These are phyloP conservation scores for Catamblyrhynchus diadema DNA, from an alignment of 2,797 vertebrate genomes.

Conservation along the genomic window DNA sequence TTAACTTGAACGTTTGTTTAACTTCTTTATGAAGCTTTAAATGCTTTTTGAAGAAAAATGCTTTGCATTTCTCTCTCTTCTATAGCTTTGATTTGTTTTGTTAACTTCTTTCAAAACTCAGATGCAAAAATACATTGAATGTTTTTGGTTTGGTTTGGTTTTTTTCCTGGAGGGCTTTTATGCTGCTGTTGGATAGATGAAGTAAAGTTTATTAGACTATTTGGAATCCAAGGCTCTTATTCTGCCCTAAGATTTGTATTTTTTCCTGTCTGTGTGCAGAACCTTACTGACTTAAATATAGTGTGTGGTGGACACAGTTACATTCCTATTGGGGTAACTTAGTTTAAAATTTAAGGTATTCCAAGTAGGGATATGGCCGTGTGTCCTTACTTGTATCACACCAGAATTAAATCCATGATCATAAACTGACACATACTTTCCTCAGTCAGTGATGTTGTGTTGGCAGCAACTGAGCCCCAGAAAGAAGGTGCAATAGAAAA, in stretches of 20 bases:
- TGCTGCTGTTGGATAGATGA: background rate
- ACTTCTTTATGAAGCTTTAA: background rate
- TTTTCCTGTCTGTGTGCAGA: background rate
- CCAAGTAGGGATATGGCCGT: rapidly evolving
- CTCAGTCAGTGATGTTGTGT: background rate
- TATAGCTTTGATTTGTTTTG: background rate
- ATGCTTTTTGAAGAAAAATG: background rate
- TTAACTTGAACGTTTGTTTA: background rate
- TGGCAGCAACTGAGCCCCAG: background rate
- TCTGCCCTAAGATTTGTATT: background rate
- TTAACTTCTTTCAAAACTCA: background rate
- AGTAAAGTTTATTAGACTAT: background rate
- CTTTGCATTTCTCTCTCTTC: background rate
- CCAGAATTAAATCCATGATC: background rate
- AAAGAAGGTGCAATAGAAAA: background rate
- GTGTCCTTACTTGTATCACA: background rate
- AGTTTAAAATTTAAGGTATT: background rate
- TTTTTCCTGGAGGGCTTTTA: background rate
- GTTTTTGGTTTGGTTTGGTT: background rate
- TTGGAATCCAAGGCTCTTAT: background rate
- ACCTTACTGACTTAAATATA: background rate
- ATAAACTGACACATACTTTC: background rate
- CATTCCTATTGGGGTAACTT: background rate
- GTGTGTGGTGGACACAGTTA: background rate
- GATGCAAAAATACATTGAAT: background rate